A percentile compares a stretch with the other conserved stretches of the same genome.
Evolutionary conservation across 2,797 vertebrate genomes (phyloP).

Genomic region (Girardinus metallicus): DNA sequence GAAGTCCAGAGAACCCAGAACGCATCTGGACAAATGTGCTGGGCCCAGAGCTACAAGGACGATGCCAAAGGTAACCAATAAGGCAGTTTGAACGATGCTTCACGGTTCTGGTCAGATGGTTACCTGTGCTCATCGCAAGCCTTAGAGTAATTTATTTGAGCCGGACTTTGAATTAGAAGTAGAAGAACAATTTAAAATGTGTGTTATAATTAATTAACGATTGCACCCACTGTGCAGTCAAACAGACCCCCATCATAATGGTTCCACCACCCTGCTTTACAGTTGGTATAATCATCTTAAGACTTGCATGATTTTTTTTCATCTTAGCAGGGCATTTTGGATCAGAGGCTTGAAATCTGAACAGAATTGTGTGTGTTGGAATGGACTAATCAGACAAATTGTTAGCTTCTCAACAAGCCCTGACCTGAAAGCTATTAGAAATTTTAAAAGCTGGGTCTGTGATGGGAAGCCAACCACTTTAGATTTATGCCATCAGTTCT

Average conservation of each 20-base stretch:
- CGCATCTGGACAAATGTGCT: conserved; percentile 42
- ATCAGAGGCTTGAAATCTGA: not conserved
- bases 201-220: not conserved
- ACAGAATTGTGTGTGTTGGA: not conserved
- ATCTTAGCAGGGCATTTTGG: not conserved
- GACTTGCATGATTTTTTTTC: no score
- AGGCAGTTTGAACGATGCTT: not conserved
- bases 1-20: conserved; percentile 30
- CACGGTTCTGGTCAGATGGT: not conserved
- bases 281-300: not conserved
- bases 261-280: not conserved
- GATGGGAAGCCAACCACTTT: not conserved
- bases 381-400: not conserved
- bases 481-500: not conserved
- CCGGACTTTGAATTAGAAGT: no score
- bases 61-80: conserved; percentile 64
- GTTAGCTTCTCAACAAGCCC: not conserved
- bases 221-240: not conserved
- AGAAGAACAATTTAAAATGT: not conserved
- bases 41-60: conserved; percentile 40
- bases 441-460: not conserved
- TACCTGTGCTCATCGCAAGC: not conserved
- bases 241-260: not conserved
- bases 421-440: not conserved
- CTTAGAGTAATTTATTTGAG: not conserved